These are phyloP conservation scores for Thecocarcelia acutangulata DNA, from an alignment of 2,888 invertebrate genomes.

Conservation along the genomic window DNA sequence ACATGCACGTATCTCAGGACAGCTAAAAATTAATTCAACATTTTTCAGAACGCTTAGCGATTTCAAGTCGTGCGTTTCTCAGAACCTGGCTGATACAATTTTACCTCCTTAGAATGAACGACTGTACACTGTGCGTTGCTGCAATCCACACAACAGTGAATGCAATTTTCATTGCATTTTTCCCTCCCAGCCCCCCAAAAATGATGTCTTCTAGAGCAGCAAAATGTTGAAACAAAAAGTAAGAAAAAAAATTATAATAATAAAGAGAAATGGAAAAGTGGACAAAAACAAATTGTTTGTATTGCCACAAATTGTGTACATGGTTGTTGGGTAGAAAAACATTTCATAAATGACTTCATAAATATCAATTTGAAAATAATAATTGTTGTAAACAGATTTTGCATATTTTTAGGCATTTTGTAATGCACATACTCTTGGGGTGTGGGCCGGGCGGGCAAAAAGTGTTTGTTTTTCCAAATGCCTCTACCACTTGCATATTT, in stretches of 20 bases:
- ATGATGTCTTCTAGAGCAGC: background rate
- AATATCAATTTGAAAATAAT: constrained; percentile 79
- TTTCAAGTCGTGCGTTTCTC: too few relatives aligned
- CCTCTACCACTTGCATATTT: constrained; percentile 20
- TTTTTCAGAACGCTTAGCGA: too few relatives aligned
- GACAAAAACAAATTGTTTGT: constrained; percentile 63
- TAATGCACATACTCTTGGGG: background rate
- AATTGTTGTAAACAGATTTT: constrained; percentile 72
- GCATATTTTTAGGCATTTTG: constrained; percentile 66
- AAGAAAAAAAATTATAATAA: constrained; percentile 23
- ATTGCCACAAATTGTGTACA: constrained; percentile 73
- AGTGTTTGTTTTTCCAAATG: background rate
- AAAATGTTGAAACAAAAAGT: constrained; percentile 21
- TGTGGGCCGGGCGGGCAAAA: too few relatives aligned
- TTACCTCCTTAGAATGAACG: background rate
- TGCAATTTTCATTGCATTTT: constrained; percentile 75
- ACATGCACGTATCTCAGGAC: too few relatives aligned
- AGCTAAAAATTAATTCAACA: too few relatives aligned
- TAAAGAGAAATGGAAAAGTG: constrained; percentile 50
- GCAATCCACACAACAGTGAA: constrained; percentile 64
- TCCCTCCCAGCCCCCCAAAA: background rate
- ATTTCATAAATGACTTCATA: constrained; percentile 79
- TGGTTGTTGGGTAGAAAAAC: constrained; percentile 77
- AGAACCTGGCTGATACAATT: too few relatives aligned
- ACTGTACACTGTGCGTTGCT: constrained; percentile 53